Evolutionary conservation across 2,113 vertebrate genomes (phyloP), one percentile per base, ranked within the genome.

Genomic region (Notechis scutatus): DNA sequence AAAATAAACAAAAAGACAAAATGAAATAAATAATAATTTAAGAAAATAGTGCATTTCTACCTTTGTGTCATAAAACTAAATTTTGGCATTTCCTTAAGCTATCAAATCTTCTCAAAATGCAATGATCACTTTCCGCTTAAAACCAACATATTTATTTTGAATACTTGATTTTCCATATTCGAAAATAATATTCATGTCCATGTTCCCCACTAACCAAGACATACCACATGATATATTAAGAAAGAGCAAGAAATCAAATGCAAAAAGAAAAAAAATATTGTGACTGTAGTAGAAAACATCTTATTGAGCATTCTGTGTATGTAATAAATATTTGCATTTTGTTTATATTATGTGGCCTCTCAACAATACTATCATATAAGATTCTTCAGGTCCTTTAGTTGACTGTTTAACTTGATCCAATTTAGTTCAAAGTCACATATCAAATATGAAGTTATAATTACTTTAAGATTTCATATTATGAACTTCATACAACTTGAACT

Each of bases 361-460:
- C 56, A 50, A 87, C 57, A 47, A 61, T 61, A 23, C 11, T 39
- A 47, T 52, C 56, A 52, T 6, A 64, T 23, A 3, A 54, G n/a
- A 1, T 26, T 59, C 2, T 52, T 8, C 23, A 47, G 15, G 5
- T 52, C 42, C 12, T 4, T 29, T 12, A 50, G 86, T 5, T 50
- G 3, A 24, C 81, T 39, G 39, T 2, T 10, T 64, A n/a, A 59
- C 6, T 69, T 88, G 54, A 34, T 1, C 20, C 42, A 29, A 92
- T 10, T 90, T 88, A 81, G 15, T 0, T 54, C 93, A 15, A 91
- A 45, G 1, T 74, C 91, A 89, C 92, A 54, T 54, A 91, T 87
- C 89, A 89, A 39, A 26, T 14, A 92, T 26, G 69, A 34, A 94
- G 91, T 94, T 94, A 57, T 85, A 88, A 90, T 56, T 95, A 85